A percentile compares a stretch with the other conserved stretches of the same genome.
phyloP scores from a whole-genome alignment of 2,797 vertebrate species.

The Phalloptychus januarius region DNA sequence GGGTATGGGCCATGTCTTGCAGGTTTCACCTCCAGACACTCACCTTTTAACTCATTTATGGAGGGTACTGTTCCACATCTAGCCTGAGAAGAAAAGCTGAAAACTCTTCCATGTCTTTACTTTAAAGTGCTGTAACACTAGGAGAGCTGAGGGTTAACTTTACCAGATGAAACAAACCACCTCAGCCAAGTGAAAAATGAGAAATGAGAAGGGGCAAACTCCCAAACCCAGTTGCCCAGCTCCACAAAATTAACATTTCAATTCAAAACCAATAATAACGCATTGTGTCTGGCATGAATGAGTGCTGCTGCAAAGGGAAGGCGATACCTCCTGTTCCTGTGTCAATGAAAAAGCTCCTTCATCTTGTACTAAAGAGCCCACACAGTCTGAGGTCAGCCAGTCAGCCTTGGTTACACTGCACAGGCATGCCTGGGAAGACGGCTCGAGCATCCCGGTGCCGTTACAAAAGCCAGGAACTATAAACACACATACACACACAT shows the following conservation, averaged over 20 bases:
- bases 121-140: conserved; percentile 49
- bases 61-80: conserved; percentile 31
- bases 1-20: conserved; percentile 38
- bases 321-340: conserved; percentile 90
- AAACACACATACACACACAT: conserved; percentile 60
- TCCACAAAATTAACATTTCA: conserved; percentile 98
- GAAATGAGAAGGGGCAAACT: conserved; percentile 85
- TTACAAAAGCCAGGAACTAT: conserved; percentile 80
- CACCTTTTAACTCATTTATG: conserved; percentile 29
- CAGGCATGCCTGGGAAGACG: conserved; percentile 79
- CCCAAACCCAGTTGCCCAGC: conserved; percentile 83
- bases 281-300: conserved; percentile 92
- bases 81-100: conserved; percentile 12
- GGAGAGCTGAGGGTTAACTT: conserved; percentile 69
- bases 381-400: conserved; percentile 86
- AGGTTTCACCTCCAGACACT: conserved; percentile 48
- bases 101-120: conserved; percentile 15
- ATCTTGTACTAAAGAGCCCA: conserved; percentile 86
- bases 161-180: conserved; percentile 49
- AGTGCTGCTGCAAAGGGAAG: conserved; percentile 88
- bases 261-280: conserved; percentile 97
- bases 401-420: conserved; percentile 87
- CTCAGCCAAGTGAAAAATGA: conserved; percentile 87
- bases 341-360: conserved; percentile 95
- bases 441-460: conserved; percentile 72